Base-by-base conservation (phyloP, 2,888 invertebrate species). In the Drosophila engyochracea region DNA sequence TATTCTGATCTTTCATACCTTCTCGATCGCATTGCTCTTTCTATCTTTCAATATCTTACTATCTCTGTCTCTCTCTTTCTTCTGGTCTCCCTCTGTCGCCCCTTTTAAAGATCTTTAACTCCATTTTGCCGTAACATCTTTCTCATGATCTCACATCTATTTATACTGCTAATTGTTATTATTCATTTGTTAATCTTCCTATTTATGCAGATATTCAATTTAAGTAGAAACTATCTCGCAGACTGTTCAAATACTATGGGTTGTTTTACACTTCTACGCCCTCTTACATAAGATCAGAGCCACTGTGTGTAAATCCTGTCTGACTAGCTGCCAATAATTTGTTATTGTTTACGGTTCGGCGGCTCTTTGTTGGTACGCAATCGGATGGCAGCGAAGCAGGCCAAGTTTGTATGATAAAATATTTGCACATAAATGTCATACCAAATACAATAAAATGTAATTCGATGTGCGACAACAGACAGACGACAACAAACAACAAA, bases 371-470 rank as follows among this genome's bases (percentile, higher is more conserved):
- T 79, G 57, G 57, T 52, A 59, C 7, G 16, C n/a, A 72, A 71
- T 72, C 77, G 73, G 75, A 72, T 71, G 57, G 64, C 39, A 49
- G 62, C 72, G 53, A 59, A 73, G 37, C 31, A 16, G 85, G 70
- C 86, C 76, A 91, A 91, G 77, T 91, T 91, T 76, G 72, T 73
- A 81, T 82, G 83, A 83, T 91, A 86, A 90, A 86, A 83, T 86
- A 90, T 91, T 90, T 85, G 82, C 91, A 82, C 91, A 86, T 89
- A 91, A 91, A 85, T 91, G 91, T 91, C 90, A 76, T 72, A 55
- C 79, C 81, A 79, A 85, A 82, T 83, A 85, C 85, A 91, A 90
- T 91, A 86, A 81, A 81, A 91, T 85, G 85, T 87, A 78, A 89
- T 91, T 91, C 83, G 85, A 89, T 70, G 90, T 81, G 81, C 62